These are phyloP conservation scores for Drosophila athabasca DNA, from an alignment of 1,140 invertebrate species.

Conservation along the genomic window DNA sequence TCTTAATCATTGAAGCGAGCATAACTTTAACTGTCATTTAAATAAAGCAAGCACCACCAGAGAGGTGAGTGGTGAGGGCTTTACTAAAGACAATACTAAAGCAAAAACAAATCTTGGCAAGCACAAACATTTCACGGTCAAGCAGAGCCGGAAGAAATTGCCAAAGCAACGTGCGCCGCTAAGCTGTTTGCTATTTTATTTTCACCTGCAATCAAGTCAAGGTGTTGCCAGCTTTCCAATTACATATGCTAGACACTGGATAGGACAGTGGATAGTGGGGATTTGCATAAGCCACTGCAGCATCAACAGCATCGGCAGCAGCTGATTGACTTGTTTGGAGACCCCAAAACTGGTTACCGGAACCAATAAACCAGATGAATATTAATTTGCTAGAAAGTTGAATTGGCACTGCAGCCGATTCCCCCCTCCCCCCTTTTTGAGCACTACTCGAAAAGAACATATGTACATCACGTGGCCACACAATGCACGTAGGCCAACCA, in stretches of 20 bases:
- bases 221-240: constrained; percentile 71
- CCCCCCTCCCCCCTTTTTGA: not conserved
- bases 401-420: constrained; percentile 23
- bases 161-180: constrained; percentile 28
- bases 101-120: constrained; percentile 38
- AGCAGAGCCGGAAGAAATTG: constrained; percentile 76
- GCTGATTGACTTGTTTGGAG: constrained; percentile 62
- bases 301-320: constrained; percentile 14
- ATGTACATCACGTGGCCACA: constrained; percentile 63
- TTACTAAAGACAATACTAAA: constrained; percentile 34
- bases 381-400: constrained; percentile 67
- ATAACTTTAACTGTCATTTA: constrained; percentile 72
- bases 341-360: constrained; percentile 65
- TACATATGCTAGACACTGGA: constrained; percentile 57
- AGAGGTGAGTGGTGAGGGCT: constrained; percentile 1
- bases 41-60: constrained; percentile 37
- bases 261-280: not conserved
- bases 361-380: constrained; percentile 44
- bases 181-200: constrained; percentile 41
- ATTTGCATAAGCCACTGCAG: constrained; percentile 61
- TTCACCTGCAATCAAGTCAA: constrained; percentile 68
- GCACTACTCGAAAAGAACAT: constrained; percentile 52
- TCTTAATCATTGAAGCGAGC: constrained; percentile 60
- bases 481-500: constrained; percentile 57
- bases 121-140: constrained; percentile 63